Base-by-base conservation (phyloP, 23 tunicate species). In the Trididemnum clinides region DNA sequence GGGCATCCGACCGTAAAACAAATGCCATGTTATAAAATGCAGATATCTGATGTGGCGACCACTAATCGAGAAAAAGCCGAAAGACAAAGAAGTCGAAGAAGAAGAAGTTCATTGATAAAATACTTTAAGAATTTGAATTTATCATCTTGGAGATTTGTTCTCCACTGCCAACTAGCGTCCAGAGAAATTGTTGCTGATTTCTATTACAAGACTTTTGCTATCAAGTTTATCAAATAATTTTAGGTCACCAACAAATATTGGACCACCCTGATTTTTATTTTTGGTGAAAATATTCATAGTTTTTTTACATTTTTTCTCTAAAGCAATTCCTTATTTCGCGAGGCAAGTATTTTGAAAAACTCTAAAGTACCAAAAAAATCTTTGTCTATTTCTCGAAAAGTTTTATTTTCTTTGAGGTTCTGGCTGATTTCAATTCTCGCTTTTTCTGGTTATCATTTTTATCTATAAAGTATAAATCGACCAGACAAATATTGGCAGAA, bases 341-440 rank as follows among this genome's bases (percentile, higher is more conserved):
- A 44, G 15, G 15, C 15, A 44, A 44, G 10, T 44, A n/a, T n/a
- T n/a, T n/a, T n/a, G n/a, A n/a, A n/a, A n/a, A n/a, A 15, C 54
- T 44, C 15, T 44, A 44, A 7, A 44, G 54, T 44, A 44, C 10
- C 10, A 10, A 10, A 44, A 44, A 44, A 44, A 44, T 44, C 15
- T 44, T 44, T 44, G 12, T 44, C 54, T 44, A 44, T 44, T 44
- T 44, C 15, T 44, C 15, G 15, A 15, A 44, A 10, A 44, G 54
- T 44, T 62, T 62, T 62, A 22, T 62, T 62, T 62, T 23, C 27
- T 62, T 23, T 62, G 70, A 62, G 70, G 70, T 62, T 62, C 70
- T 62, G 70, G 70, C 70, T 23, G 22, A 62, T 62, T 12, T 62
- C 70, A 19, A 62, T 62, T 62, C 70, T 62, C 70, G 70, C 27